These are phyloP conservation scores for Ochlodes sylvanus DNA, from an alignment of 2,888 invertebrate genomes.

Conservation along the genomic window DNA sequence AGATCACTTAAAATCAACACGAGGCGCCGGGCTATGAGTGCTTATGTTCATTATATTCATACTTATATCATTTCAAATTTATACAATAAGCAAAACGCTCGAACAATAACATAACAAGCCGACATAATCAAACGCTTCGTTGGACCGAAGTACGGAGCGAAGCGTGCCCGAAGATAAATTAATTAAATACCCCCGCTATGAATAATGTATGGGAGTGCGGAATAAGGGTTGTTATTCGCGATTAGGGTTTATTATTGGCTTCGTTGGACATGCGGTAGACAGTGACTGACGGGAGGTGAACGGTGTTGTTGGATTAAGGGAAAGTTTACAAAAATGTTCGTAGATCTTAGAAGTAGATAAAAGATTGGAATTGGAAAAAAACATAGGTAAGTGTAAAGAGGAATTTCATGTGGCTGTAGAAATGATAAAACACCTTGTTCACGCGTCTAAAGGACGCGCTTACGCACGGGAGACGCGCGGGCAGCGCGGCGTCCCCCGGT, in stretches of 20 bases:
- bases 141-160: slow-evolving; percentile 45
- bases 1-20: too few species aligned
- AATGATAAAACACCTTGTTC: too few species aligned
- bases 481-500: too few species aligned
- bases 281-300: slow-evolving; percentile 7
- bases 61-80: slow-evolving; percentile 13
- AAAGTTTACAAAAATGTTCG: neutral
- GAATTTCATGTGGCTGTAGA: too few species aligned
- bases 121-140: slow-evolving; percentile 51
- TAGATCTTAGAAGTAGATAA: too few species aligned
- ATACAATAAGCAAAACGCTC: slow-evolving; percentile 30
- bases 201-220: slow-evolving; percentile 44
- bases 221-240: slow-evolving; percentile 38
- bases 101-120: slow-evolving; percentile 42
- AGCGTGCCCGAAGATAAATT: slow-evolving; percentile 46
- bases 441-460: too few species aligned
- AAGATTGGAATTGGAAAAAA: too few species aligned
- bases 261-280: slow-evolving; percentile 15
- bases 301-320: neutral
- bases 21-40: too few species aligned
- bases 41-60: neutral
- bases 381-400: too few species aligned
- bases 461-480: too few species aligned
- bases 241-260: slow-evolving; percentile 37
- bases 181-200: slow-evolving; percentile 46